These are phyloP conservation scores for Tychaedon coryphoeus DNA, from an alignment of 2,113 vertebrate genomes.

Conservation along the genomic window DNA sequence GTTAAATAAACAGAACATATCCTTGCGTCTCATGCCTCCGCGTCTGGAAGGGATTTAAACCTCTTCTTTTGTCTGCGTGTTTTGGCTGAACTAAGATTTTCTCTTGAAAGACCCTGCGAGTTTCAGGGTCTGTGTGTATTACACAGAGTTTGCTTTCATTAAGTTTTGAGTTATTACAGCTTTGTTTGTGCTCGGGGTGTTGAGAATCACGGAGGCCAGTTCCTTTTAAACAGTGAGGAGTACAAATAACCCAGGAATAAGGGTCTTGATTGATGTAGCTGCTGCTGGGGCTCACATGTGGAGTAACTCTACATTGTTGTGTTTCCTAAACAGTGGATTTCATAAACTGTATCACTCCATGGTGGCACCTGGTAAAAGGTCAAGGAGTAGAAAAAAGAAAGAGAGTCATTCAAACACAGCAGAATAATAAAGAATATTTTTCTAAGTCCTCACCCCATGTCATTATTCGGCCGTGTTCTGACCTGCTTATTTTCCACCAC, in stretches of 20 bases:
- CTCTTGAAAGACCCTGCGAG: conserved; percentile 27
- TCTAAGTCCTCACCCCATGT: background rate
- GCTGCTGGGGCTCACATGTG: background rate
- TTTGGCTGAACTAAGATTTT: conserved; percentile 46
- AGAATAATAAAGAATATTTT: background rate
- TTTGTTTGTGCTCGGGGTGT: conserved; percentile 23
- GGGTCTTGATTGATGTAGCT: background rate
- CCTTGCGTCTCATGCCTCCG: background rate
- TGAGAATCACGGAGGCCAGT: background rate
- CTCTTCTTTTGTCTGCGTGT: conserved; percentile 41
- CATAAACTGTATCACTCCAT: background rate
- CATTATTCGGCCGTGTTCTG: background rate
- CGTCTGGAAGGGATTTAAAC: conserved; percentile 58
- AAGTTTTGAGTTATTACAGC: conserved; percentile 40
- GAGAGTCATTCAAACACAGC: background rate
- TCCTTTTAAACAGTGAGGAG: background rate
- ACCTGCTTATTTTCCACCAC: background rate
- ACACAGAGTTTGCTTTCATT: conserved; percentile 25
- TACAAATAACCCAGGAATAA: background rate
- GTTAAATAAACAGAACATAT: conserved; percentile 63
- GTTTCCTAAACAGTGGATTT: conserved; percentile 13
- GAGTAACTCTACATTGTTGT: background rate
- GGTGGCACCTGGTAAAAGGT: background rate
- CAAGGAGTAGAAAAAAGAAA: background rate
- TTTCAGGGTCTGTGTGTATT: conserved; percentile 26